Base-by-base conservation (phyloP, 64 coral and sea anemone genomes). In the Actinia tenebrosa region DNA sequence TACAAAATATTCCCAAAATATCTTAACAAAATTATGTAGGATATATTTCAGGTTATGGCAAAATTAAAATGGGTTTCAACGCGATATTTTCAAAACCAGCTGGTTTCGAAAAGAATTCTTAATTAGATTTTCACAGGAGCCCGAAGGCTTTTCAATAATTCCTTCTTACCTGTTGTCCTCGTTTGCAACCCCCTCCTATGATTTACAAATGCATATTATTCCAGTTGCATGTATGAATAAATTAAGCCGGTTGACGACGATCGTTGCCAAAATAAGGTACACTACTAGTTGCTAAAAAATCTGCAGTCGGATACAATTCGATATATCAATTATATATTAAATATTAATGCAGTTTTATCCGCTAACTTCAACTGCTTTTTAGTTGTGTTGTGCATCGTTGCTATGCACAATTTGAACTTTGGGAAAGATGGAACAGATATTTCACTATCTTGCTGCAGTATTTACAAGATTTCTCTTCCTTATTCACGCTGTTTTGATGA, bases 371-470 rank as follows among this genome's bases (percentile, higher is more conserved):
- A 58, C 56, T 58, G 56, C 47, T 5, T 23, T 2, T 75, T 13
- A 3, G 3, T 14, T 2, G 25, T 16, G 25, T 75, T 1, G 16
- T 69, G 10, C 69, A 75, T 25, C 10, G 69, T 75, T 75, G 69
- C 26, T 42, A 30, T 30, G 69, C 69, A 75, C 19, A 1, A 20
- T 0, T 75, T 30, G 63, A 66, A 18, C 63, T 83, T 83, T 58
- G 18, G 9, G 13, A 23, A 45, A 17, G 3, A 98, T 98, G 96
- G 96, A 98, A 82, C 89, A 86, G 72, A 94, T 98, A 71, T 98
- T 98, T 15, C 90, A 91, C 27, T 98, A 98, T 26, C 56, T 98
- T n/a, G 96, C 96, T 22, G 96, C 96, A 14, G 64, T 98, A 26
- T 92, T 98, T 62, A 94, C 92, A 46, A 86, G 96, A 22, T 87